phyloP scores from a whole-genome alignment of 1,140 invertebrate genomes.

The Calliphora vicina region DNA sequence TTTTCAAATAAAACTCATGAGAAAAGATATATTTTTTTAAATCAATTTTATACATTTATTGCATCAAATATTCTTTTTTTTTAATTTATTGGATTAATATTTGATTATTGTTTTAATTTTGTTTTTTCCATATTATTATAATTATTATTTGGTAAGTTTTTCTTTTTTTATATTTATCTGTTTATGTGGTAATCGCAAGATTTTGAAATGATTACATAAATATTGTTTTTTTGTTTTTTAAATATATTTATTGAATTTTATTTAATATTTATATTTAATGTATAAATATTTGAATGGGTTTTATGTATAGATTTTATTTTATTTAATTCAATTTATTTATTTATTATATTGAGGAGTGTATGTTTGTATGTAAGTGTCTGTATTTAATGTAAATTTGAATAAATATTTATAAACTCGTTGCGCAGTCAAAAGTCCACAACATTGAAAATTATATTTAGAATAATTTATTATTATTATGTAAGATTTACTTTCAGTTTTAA shows the following conservation, averaged over 20 bases:
- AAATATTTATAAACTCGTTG: background rate
- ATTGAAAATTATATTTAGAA: background rate
- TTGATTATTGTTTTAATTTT: background rate
- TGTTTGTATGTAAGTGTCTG: background rate
- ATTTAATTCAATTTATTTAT: background rate
- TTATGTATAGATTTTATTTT: too few relatives aligned
- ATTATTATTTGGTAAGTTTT: background rate
- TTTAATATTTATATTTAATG: background rate
- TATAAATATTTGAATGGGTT: background rate
- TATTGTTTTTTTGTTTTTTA: background rate
- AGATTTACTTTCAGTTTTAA: too few relatives aligned
- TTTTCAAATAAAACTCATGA: too few relatives aligned
- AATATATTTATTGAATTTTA: background rate
- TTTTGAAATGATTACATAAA: background rate
- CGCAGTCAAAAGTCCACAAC: background rate
- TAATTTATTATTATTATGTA: too few relatives aligned
- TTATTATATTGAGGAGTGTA: background rate
- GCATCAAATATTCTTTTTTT: constrained; percentile 54
- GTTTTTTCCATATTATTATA: background rate
- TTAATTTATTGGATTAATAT: constrained; percentile 34
- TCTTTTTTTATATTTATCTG: background rate
- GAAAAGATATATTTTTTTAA: constrained; percentile 38
- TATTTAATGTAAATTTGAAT: background rate
- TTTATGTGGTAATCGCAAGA: background rate
- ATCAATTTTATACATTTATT: constrained; percentile 61